phyloP scores from a whole-genome alignment of 1,140 invertebrate species.

The Whitmania pigra region DNA sequence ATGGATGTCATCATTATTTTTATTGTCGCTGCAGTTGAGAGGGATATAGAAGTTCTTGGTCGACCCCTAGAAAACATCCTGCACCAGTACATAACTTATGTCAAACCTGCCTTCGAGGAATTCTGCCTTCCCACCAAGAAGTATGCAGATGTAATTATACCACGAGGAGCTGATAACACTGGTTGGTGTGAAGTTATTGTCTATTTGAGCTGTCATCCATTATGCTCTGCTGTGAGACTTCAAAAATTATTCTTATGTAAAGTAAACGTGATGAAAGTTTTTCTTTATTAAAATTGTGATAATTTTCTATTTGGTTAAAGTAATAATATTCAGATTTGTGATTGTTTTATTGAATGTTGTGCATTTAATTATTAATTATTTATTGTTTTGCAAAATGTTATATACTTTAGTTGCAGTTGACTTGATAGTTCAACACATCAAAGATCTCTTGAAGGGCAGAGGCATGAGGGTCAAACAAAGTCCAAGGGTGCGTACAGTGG shows the following conservation, averaged over 20 bases:
- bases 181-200: conserved; percentile 47
- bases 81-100: conserved; percentile 89
- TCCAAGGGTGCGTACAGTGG: background rate
- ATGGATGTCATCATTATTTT: conserved; percentile 15
- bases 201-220: background rate
- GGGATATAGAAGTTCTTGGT: conserved; percentile 85
- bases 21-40: conserved; percentile 55
- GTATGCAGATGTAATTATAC: conserved; percentile 98
- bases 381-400: background rate
- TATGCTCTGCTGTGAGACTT: background rate
- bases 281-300: too few relatives aligned
- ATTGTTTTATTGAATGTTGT: too few relatives aligned
- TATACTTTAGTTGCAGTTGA: conserved; percentile 83
- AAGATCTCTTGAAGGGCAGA: conserved; percentile 60
- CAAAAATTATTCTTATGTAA: too few relatives aligned
- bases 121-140: conserved; percentile 99
- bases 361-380: too few relatives aligned
- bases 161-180: conserved; percentile 85
- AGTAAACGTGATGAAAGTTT: background rate
- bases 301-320: too few relatives aligned
- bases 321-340: too few relatives aligned
- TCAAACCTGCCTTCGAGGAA: conserved; percentile 97
- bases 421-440: conserved; percentile 94
- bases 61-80: conserved; percentile 84
- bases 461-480: background rate